A percentile compares a stretch with the other conserved stretches of the same genome.
phyloP scores from a whole-genome alignment of 1,140 invertebrate species.

The Heterodera carotae region DNA sequence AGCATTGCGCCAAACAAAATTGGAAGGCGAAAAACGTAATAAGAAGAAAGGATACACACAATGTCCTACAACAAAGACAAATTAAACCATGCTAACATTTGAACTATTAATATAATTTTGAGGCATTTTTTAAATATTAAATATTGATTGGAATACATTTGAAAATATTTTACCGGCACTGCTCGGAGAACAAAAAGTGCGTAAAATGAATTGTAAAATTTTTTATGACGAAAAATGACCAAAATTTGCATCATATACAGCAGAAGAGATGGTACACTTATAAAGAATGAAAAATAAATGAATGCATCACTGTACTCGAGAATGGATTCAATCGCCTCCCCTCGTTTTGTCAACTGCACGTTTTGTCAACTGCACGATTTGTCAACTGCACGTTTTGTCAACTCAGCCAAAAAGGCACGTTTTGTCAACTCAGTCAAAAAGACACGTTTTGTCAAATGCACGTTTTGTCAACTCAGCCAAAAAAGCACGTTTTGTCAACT shows the following conservation, averaged over 20 bases:
- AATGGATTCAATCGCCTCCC: neutral
- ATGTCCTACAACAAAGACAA: too few species aligned
- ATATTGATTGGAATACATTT: too few species aligned
- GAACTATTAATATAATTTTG: neutral
- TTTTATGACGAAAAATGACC: neutral
- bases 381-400: too few species aligned
- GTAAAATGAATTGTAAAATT: constrained; percentile 3
- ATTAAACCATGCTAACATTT: too few species aligned
- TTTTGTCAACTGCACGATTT: too few species aligned
- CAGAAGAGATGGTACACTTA: neutral
- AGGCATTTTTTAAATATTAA: too few species aligned
- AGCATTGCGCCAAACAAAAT: neutral
- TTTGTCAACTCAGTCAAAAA: too few species aligned
- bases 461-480: too few species aligned
- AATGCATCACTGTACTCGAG: neutral
- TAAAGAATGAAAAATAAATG: constrained; percentile 12
- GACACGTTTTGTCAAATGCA: too few species aligned
- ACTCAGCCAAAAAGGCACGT: too few species aligned
- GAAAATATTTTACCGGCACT: neutral
- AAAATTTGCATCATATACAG: constrained; percentile 4
- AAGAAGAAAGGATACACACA: neutral
- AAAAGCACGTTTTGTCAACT: too few species aligned
- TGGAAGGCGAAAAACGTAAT: neutral
- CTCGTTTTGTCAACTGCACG: too few species aligned
- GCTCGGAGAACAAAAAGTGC: constrained; percentile 11